These are phyloP conservation scores for Silurus meridionalis DNA, from an alignment of 2,113 vertebrate species.

Conservation along the genomic window DNA sequence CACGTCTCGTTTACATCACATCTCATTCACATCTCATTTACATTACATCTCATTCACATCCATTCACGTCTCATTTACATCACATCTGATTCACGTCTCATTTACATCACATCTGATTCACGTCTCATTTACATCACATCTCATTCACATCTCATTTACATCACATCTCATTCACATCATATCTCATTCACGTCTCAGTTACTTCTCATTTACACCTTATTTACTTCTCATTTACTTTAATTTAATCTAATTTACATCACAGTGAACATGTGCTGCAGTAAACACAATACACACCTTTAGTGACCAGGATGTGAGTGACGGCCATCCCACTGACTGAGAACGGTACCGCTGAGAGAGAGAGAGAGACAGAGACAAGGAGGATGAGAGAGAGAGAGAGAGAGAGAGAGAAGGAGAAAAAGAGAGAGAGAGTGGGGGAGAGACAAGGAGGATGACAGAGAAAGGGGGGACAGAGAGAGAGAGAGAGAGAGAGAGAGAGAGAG, in stretches of 20 bases:
- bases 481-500: background rate
- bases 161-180: too few relatives aligned
- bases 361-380: background rate
- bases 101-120: too few relatives aligned
- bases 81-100: too few relatives aligned
- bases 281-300: constrained; percentile 76
- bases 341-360: constrained; percentile 78
- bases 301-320: constrained; percentile 80
- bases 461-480: background rate
- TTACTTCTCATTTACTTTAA: background rate
- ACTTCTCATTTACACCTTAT: background rate
- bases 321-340: constrained; percentile 80
- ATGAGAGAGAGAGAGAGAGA: background rate
- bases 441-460: background rate
- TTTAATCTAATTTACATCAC: too few relatives aligned
- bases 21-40: too few relatives aligned
- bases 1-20: too few relatives aligned
- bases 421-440: background rate
- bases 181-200: too few relatives aligned
- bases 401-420: background rate
- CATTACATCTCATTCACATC: too few relatives aligned
- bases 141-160: too few relatives aligned
- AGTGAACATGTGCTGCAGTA: background rate
- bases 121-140: too few relatives aligned
- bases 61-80: too few relatives aligned